Evolutionary conservation across 1,140 invertebrate species (phyloP), one percentile per base, ranked within the genome.

Genomic region (Probaryconus sp.): DNA sequence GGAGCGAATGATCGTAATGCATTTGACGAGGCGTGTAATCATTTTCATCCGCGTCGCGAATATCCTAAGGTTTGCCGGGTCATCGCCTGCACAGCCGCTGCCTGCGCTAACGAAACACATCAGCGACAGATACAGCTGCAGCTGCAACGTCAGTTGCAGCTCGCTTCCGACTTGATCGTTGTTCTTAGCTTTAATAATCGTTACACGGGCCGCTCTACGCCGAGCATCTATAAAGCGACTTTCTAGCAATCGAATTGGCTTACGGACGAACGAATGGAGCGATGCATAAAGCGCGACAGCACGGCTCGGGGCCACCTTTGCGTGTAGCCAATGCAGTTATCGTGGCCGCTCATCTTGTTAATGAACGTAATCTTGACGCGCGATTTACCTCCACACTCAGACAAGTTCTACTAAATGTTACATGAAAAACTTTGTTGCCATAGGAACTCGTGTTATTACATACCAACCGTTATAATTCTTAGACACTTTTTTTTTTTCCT

Each of bases 11-110:
- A 60, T 60, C 24, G 65, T 48, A 51, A 61, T 70, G 67, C 48
- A 53, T 63, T 71, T 71, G 67, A 71, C 67, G 67, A 63, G 24
- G 56, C 67, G 58, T 63, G 40, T 71, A 71, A 71, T 71, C 67
- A 71, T 71, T 55, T 71, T 63, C 50, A 71, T 71, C 37, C 37
- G 10, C 53, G 64, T 68, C 13, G 64, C 58, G 50, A 38, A 14
- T 64, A 51, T 26, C 18, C 42, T 47, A 61, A 61, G 48, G 56
- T 58, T 55, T 61, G 30, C 18, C 56, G 42, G 56, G 56, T 70
- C 67, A 70, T 61, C 48, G 47, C 35, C 14, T 68, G 10, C 28
- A 30, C 16, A 14, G 43, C 35, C 50, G 50, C 21, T 33, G 43
- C 50, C 11, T 50, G 53, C 24, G n/a, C 13, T 45, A 24, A 42